These are phyloP conservation scores for Alces alces DNA, from an alignment of 2,113 vertebrate species.

Conservation along the genomic window DNA sequence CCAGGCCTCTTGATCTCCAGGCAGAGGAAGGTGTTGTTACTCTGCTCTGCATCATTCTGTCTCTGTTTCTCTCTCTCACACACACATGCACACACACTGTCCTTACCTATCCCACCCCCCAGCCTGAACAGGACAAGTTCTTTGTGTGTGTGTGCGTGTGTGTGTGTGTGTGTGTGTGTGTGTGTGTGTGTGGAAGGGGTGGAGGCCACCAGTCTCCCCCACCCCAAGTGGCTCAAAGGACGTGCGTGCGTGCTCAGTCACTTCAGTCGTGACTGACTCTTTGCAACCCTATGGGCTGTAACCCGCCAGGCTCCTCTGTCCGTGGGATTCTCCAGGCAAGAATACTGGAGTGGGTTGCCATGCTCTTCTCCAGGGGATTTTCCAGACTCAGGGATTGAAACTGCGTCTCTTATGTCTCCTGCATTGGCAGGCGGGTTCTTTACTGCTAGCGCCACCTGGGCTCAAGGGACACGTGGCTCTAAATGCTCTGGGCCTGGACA, in stretches of 20 bases:
- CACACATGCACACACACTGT: background rate
- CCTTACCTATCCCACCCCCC: background rate
- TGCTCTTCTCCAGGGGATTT: background rate
- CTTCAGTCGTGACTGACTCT: background rate
- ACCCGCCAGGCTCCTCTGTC: background rate
- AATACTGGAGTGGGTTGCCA: background rate
- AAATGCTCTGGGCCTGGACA: background rate
- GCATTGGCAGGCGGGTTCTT: background rate
- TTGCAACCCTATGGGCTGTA: background rate
- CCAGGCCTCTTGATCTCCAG: background rate
- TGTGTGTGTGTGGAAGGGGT: background rate
- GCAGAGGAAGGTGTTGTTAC: background rate
- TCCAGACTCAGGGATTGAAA: background rate
- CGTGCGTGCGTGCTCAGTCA: background rate
- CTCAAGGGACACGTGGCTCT: background rate
- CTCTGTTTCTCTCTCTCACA: background rate
- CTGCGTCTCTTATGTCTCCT: background rate
- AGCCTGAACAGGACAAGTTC: background rate
- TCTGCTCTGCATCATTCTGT: background rate
- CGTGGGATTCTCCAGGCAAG: background rate
- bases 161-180: background rate
- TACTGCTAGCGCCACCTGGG: background rate
- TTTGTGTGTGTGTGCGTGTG: background rate
- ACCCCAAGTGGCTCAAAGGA: background rate
- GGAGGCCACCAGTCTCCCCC: background rate